Evolutionary conservation across 2,113 vertebrate species (phyloP), one percentile per base, ranked within the genome.

Genomic region (Hydrolagus affinis): DNA sequence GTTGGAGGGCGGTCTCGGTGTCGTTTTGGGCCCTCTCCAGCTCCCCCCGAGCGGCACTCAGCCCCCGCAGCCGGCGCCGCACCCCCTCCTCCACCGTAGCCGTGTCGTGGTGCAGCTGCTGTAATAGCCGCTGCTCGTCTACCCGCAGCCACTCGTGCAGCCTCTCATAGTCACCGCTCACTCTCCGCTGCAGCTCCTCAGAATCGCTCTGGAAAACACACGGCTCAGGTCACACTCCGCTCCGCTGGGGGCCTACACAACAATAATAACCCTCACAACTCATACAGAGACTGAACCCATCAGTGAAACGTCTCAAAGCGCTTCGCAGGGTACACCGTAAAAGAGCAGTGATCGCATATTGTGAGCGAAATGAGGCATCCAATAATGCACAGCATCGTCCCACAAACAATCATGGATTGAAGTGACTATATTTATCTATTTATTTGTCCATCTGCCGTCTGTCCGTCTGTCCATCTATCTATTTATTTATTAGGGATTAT

Each of bases 61-160:
- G 85, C 23, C 3, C 86, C 85, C 88, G 87, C 78, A 94, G 23
- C 0, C 95, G 92, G 44, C 85, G 73, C 3, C 87, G 89, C 86
- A 95, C 90, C 25, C 12, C 88, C 32, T 91, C 86, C 89, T 94
- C 86, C 0, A 87, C 86, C 78, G 90, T 90, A 66, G 90, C 89
- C 87, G 94, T 87, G 86, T 95, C 91, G 23, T 86, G 85, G 0
- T 86, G 88, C 12, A 96, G 88, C 86, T 93, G 91, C 87, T 92
- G 90, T 90, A 95, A 88, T 85, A 93, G 85, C 21, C 86, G 86
- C 44, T 87, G 86, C 91, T 96, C 95, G 77, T 95, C 92, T 3
- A 94, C 91, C 21, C 89, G 89, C 88, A 96, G 92, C 86, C 95
- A 91, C 88, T 91, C 91, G 89, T 93, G 93, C 85, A 97, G 91